A percentile compares a stretch with the other conserved stretches of the same genome.
phyloP scores from a whole-genome alignment of 2,888 invertebrate species.

The Stictocephala bisonia region DNA sequence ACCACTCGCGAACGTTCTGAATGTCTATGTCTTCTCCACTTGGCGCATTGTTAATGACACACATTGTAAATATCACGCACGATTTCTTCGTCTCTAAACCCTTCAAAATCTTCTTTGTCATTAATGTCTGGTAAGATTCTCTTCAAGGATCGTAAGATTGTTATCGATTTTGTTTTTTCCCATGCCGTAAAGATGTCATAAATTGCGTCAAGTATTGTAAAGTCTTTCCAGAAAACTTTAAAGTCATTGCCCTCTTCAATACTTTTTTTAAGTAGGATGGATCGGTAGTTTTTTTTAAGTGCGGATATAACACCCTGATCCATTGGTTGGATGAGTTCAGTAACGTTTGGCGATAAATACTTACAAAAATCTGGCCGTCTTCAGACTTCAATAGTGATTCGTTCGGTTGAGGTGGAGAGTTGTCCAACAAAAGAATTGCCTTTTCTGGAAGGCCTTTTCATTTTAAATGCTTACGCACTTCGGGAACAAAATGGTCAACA shows the following conservation, averaged over 20 bases:
- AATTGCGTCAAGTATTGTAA: constrained; percentile 13
- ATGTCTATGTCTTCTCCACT: neutral
- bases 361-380: constrained; percentile 31
- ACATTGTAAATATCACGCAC: too few species aligned
- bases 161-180: constrained; percentile 5
- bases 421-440: constrained; percentile 56
- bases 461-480: constrained; percentile 44
- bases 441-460: constrained; percentile 49
- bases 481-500: constrained; percentile 52
- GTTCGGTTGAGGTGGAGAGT: constrained; percentile 52
- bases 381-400: neutral
- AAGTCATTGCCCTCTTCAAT: constrained; percentile 6
- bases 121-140: constrained; percentile 19
- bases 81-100: neutral
- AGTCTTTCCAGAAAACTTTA: constrained; percentile 10
- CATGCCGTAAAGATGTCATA: neutral
- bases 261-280: neutral
- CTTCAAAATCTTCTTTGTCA: neutral
- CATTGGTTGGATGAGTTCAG: constrained; percentile 25
- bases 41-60: neutral
- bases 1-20: constrained; percentile 17
- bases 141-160: neutral
- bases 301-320: constrained; percentile 15
- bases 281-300: neutral
- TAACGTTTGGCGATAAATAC: constrained; percentile 33